Conservation (phyloP, 1,140 invertebrate species). For the Bombus haemorrhoidalis region DNA sequence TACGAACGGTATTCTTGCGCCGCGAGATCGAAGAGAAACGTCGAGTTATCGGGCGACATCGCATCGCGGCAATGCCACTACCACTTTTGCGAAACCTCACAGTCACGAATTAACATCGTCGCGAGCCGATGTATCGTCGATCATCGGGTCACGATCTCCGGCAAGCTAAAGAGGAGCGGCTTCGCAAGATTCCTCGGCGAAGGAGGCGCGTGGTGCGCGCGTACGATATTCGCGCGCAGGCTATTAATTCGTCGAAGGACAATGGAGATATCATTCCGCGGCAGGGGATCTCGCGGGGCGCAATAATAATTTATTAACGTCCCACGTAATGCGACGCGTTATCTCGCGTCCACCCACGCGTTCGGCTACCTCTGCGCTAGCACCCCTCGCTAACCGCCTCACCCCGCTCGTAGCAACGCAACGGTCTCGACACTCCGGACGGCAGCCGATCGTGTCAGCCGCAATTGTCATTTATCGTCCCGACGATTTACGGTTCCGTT, state of each 20-base stretch:
- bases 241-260: conserved; percentile 75
- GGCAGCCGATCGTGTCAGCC: conserved; percentile 72
- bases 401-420: neutral
- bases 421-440: conserved; percentile 32
- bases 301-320: conserved; percentile 79
- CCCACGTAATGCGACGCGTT: conserved; percentile 73
- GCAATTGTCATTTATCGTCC: conserved; percentile 79
- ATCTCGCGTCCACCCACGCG: conserved; percentile 74
- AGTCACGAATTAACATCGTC: too few relatives aligned
- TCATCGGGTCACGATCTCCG: conserved; percentile 21
- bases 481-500: conserved; percentile 76
- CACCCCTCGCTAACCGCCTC: conserved; percentile 31
- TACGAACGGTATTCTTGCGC: neutral
- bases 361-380: conserved; percentile 66
- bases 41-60: neutral
- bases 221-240: conserved; percentile 9
- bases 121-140: conserved; percentile 22
- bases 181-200: conserved; percentile 9
- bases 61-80: neutral
- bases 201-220: conserved; percentile 41
- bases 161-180: conserved; percentile 27
- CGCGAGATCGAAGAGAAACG: neutral
- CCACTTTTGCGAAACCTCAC: neutral
- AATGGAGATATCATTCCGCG: conserved; percentile 75
- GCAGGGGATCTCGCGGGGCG: conserved; percentile 66